Evolutionary conservation across 1,140 invertebrate genomes (phyloP).

Genomic region (Mactra quadrangularis): DNA sequence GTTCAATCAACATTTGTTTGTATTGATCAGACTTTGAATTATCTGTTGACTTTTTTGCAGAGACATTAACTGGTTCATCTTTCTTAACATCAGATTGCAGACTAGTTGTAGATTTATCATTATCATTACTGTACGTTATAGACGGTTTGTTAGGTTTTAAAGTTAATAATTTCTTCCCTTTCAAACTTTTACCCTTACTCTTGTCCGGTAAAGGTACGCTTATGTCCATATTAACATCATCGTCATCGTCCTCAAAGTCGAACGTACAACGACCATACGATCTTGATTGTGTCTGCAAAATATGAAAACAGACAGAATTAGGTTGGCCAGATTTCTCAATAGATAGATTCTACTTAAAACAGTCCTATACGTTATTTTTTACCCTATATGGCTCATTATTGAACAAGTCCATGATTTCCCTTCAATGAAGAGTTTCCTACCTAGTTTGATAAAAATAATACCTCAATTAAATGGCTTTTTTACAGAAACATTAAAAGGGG

Average conservation of each 20-base stretch:
- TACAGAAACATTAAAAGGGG: no score
- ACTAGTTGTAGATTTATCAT: background rate
- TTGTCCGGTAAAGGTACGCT: constrained; percentile 29
- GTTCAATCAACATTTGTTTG: constrained; percentile 36
- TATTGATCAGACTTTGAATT: constrained; percentile 33
- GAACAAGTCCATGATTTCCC: no score
- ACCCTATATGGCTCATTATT: no score
- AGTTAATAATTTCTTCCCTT: constrained; percentile 31
- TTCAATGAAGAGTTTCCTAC: no score
- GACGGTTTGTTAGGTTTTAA: constrained; percentile 6
- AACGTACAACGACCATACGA: constrained; percentile 12
- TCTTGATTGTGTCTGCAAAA: constrained; percentile 33
- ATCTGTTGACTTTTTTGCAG: constrained; percentile 23
- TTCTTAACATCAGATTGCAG: constrained; percentile 1
- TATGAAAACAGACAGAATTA: constrained; percentile 55
- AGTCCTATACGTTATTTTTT: no score
- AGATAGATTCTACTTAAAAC: no score
- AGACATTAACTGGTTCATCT: background rate
- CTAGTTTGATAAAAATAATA: no score
- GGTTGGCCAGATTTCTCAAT: constrained; percentile 52
- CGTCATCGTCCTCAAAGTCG: constrained; percentile 52
- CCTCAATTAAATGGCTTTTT: no score
- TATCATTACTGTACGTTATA: background rate
- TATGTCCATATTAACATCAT: constrained; percentile 44
- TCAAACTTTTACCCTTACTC: constrained; percentile 34